phyloP scores from a whole-genome alignment of 2,797 vertebrate genomes.

The Avahi laniger region DNA sequence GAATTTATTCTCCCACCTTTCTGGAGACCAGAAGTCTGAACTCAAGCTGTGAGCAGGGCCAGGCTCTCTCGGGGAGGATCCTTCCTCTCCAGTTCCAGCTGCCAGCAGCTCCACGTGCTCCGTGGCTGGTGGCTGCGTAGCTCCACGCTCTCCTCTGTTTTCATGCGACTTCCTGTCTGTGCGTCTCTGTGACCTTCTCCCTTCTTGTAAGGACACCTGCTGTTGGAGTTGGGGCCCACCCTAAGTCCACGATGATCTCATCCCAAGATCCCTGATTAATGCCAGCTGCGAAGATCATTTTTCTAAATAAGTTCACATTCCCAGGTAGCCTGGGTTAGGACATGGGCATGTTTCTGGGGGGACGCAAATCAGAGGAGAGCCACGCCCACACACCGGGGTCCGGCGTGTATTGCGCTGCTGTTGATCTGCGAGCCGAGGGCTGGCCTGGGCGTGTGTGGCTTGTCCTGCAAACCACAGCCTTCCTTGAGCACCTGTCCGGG shows the following conservation, averaged over 20 bases:
- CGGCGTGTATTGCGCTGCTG: neutral
- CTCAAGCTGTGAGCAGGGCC: neutral
- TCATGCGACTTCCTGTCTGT: neutral
- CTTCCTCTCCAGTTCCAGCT: too few species aligned
- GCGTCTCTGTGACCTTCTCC: neutral
- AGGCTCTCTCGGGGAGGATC: too few species aligned
- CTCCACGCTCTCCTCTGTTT: neutral
- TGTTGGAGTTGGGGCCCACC: too few species aligned
- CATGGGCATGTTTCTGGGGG: too few species aligned
- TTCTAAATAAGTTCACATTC: too few species aligned
- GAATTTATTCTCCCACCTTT: neutral
- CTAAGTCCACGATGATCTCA: neutral
- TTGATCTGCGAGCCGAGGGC: neutral
- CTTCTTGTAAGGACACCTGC: neutral
- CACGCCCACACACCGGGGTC: neutral
- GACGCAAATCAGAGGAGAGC: neutral
- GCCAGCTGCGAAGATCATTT: neutral
- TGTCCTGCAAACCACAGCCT: neutral
- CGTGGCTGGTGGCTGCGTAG: rapidly evolving
- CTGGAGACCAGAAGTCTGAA: too few species aligned
- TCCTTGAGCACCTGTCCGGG: neutral
- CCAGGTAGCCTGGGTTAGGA: neutral
- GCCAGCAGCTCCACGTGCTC: too few species aligned
- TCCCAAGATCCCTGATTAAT: neutral
- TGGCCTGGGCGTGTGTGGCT: neutral